These are phyloP conservation scores for Ia io DNA, from an alignment of 2,113 vertebrate genomes.

Conservation along the genomic window DNA sequence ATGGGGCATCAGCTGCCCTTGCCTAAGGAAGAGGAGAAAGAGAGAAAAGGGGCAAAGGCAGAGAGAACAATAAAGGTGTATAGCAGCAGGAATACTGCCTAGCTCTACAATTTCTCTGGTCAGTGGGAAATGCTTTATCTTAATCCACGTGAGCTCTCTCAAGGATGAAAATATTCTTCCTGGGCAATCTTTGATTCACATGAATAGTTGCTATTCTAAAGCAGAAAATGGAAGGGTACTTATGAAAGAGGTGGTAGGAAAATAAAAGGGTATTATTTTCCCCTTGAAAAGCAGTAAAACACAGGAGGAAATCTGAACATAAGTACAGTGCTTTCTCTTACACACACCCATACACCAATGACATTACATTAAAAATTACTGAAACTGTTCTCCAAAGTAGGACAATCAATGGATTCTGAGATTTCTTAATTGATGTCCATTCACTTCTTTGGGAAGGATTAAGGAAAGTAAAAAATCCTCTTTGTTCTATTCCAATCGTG, in stretches of 20 bases:
- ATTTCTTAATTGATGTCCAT: not conserved
- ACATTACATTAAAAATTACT: not conserved
- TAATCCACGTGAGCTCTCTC: not conserved
- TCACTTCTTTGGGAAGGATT: not conserved
- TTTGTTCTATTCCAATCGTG: not conserved
- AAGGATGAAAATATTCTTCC: not conserved
- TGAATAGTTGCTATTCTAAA: not conserved
- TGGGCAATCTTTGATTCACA: not conserved
- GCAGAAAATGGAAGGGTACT: not conserved
- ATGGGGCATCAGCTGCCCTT: not conserved
- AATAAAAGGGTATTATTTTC: not conserved
- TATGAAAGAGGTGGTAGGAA: not conserved
- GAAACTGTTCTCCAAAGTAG: not conserved
- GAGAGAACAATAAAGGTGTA: fast-evolving
- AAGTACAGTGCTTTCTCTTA: not conserved
- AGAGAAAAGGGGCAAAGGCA: not conserved
- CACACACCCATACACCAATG: not conserved
- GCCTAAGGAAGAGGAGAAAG: not conserved
- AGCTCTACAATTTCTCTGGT: not conserved
- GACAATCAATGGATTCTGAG: not conserved
- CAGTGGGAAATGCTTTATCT: not conserved
- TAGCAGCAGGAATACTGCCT: not conserved
- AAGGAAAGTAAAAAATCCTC: not conserved
- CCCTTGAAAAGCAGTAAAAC: not conserved
- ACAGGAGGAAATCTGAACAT: not conserved